A percentile compares a stretch with the other conserved stretches of the same genome.
These are phyloP conservation scores for Trichonephila inaurata DNA, from an alignment of 1,140 invertebrate genomes.

Conservation along the genomic window DNA sequence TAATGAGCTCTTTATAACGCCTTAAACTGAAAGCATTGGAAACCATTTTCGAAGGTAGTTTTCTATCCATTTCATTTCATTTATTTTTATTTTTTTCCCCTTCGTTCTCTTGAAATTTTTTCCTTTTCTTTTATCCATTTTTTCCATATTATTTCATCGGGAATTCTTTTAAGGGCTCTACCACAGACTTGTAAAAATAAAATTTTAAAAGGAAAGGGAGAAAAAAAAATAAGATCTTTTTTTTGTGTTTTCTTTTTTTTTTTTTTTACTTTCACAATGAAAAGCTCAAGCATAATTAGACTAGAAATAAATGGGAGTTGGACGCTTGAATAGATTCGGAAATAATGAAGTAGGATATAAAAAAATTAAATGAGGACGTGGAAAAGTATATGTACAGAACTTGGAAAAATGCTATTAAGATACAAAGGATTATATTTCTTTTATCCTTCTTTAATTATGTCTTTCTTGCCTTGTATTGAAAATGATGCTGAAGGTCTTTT, in stretches of 20 bases:
- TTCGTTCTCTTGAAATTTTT: neutral
- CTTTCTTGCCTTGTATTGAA: slow-evolving; percentile 28
- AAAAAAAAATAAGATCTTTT: slow-evolving; percentile 6
- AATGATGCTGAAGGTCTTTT: slow-evolving; percentile 24
- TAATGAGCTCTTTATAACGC: slow-evolving; percentile 71
- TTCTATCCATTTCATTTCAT: slow-evolving; percentile 66
- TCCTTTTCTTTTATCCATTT: neutral
- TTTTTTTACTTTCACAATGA: slow-evolving; percentile 30
- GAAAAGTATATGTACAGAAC: slow-evolving; percentile 13
- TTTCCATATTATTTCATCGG: slow-evolving; percentile 40
- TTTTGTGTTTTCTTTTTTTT: slow-evolving; percentile 16
- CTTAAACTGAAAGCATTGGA: slow-evolving; percentile 67
- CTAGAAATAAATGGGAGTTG: slow-evolving; percentile 52
- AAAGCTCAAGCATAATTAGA: slow-evolving; percentile 61
- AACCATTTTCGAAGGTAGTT: slow-evolving; percentile 68
- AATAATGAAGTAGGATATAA: slow-evolving; percentile 13
- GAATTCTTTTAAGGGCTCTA: neutral
- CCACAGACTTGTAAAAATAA: slow-evolving; percentile 35
- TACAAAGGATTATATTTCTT: slow-evolving; percentile 61
- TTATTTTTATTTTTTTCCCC: slow-evolving; percentile 25
- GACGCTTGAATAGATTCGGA: slow-evolving; percentile 49
- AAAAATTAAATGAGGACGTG: neutral
- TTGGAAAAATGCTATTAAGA: slow-evolving; percentile 46
- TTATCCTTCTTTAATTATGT: slow-evolving; percentile 46
- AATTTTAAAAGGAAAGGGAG: neutral